phyloP scores from a whole-genome alignment of 2,888 invertebrate species.

The Troides oblongomaculatus region DNA sequence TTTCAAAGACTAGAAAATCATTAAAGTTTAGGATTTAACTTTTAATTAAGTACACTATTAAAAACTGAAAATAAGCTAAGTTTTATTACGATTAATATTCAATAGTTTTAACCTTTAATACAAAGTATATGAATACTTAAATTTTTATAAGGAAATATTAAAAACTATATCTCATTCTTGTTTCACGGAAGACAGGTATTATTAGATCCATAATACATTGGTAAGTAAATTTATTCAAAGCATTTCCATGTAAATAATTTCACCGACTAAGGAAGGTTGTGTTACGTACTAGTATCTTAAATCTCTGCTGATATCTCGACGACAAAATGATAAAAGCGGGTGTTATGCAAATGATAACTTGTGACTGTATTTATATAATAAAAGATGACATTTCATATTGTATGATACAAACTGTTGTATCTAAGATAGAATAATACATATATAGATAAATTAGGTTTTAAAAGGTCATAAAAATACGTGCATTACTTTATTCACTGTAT shows the following conservation, averaged over 20 bases:
- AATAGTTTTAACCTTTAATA: too few species aligned
- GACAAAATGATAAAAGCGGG: conserved; percentile 17
- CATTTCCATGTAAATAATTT: conserved; percentile 22
- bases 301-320: conserved; percentile 25
- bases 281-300: conserved; percentile 21
- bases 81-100: too few species aligned
- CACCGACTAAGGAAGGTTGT: conserved; percentile 6
- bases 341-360: conserved; percentile 22
- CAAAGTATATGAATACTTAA: not conserved
- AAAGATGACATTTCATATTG: conserved; percentile 18
- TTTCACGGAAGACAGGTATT: conserved; percentile 8
- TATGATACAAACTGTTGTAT: not conserved
- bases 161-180: not conserved
- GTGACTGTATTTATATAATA: conserved; percentile 14
- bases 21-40: too few species aligned
- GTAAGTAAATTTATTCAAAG: conserved; percentile 17
- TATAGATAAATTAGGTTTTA: too few species aligned
- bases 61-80: too few species aligned
- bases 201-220: conserved; percentile 15
- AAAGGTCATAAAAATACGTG: too few species aligned
- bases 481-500: not conserved
- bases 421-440: not conserved
- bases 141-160: not conserved
- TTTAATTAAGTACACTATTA: too few species aligned
- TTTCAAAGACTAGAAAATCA: too few species aligned